Percentiles rank a stretch among this genome's conserved stretches.
These are phyloP conservation scores for Drosophila takahashii DNA, from an alignment of 1,140 invertebrate species.

Conservation along the genomic window DNA sequence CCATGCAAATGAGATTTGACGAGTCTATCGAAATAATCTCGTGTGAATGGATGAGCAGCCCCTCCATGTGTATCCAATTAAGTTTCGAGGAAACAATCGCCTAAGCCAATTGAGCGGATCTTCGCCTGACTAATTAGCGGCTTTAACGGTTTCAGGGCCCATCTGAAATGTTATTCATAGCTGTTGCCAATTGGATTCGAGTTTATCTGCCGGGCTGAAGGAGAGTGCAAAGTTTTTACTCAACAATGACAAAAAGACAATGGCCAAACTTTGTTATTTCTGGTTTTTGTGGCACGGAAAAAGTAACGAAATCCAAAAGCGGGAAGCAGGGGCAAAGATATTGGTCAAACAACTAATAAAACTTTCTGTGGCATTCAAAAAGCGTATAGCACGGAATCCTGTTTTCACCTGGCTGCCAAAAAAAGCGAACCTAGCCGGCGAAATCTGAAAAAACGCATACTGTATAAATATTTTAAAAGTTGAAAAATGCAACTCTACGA, in stretches of 20 bases:
- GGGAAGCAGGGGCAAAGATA: constrained; percentile 24
- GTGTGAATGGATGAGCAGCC: background rate
- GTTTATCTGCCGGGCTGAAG: constrained; percentile 2
- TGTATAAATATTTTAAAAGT: constrained; percentile 74
- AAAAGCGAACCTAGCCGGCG: background rate
- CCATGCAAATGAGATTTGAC: background rate
- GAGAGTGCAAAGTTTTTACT: constrained; percentile 41
- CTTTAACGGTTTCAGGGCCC: constrained; percentile 11
- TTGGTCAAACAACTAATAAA: constrained; percentile 77
- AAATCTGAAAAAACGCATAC: constrained; percentile 30
- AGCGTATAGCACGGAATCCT: constrained; percentile 32
- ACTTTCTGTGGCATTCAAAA: constrained; percentile 63
- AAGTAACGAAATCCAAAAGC: background rate
- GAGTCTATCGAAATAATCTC: background rate
- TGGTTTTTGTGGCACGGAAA: constrained; percentile 15
- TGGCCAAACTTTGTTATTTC: constrained; percentile 47
- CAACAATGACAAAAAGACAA: constrained; percentile 31
- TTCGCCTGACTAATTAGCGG: constrained; percentile 28
- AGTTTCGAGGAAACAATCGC: constrained; percentile 5
- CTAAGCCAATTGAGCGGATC: constrained; percentile 20
- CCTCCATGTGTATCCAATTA: constrained; percentile 17
- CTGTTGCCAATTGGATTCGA: constrained; percentile 23
- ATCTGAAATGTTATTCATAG: constrained; percentile 15
- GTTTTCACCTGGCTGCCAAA: constrained; percentile 32
- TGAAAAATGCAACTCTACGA: constrained; percentile 45